These are phyloP conservation scores for Mastigias papua DNA, from an alignment of 30 jellyfish, hydroid and myxozoan genomes.

Conservation along the genomic window DNA sequence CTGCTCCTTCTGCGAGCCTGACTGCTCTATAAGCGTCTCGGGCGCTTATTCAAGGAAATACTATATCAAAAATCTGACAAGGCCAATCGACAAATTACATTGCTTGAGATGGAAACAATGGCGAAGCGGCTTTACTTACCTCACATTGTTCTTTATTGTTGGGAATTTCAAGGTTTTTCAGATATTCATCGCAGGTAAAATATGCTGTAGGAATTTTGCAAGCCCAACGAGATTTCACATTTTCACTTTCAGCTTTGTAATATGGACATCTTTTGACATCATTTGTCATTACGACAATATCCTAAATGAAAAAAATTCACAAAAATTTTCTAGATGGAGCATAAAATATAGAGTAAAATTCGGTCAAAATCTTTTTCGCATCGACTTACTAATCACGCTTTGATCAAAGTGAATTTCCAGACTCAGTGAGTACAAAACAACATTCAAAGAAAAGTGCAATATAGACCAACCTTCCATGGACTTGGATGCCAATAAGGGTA, in stretches of 20 bases:
- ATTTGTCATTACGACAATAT: constrained; percentile 64
- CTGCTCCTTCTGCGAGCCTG: too few species aligned
- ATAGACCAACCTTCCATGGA: constrained; percentile 89
- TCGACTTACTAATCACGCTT: too few species aligned
- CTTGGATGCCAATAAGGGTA: constrained; percentile 98
- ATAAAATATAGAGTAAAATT: too few species aligned
- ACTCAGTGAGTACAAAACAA: background rate
- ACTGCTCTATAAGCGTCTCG: too few species aligned
- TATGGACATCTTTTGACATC: constrained; percentile 44
- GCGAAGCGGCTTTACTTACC: constrained; percentile 24
- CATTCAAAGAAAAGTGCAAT: background rate
- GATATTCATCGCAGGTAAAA: constrained; percentile 27
- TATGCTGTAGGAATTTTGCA: constrained; percentile 41
- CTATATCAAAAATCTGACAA: too few species aligned
- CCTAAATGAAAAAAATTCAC: constrained; percentile 11
- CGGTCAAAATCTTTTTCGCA: too few species aligned
- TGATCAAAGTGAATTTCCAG: too few species aligned
- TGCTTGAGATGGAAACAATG: too few species aligned
- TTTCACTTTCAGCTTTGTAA: constrained; percentile 65
- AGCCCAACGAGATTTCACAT: constrained; percentile 51
- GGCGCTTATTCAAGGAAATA: too few species aligned
- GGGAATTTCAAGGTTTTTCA: constrained; percentile 49
- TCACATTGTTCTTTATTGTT: constrained; percentile 63
- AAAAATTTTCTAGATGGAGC: too few species aligned
- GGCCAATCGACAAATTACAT: too few species aligned